phyloP scores from a whole-genome alignment of 2,797 vertebrate genomes.

The Gorsachius magnificus region DNA sequence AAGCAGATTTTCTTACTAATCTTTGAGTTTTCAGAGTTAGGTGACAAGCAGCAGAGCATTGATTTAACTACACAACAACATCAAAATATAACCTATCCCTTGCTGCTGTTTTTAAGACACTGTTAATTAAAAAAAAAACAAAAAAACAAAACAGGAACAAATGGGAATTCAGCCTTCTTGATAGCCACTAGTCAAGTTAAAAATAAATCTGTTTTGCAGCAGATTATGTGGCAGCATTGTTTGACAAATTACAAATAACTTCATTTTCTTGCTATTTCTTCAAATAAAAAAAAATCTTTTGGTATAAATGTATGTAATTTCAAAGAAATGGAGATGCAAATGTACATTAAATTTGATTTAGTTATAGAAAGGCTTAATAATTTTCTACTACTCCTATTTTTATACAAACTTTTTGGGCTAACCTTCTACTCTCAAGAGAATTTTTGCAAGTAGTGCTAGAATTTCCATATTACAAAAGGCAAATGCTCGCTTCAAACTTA shows the following conservation, averaged over 20 bases:
- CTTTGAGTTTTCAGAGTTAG: background rate
- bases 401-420: background rate
- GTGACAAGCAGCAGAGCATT: background rate
- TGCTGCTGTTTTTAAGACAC: background rate
- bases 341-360: background rate
- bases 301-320: background rate
- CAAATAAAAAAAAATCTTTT: background rate
- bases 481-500: conserved; percentile 4
- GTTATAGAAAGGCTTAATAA: conserved; percentile 21
- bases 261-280: background rate
- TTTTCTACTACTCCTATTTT: background rate
- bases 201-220: conserved; percentile 14
- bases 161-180: background rate
- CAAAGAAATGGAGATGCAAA: background rate
- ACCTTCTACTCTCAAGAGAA: background rate
- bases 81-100: background rate
- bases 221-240: background rate
- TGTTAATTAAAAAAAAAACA: background rate
- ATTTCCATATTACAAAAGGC: background rate
- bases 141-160: background rate
- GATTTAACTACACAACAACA: background rate
- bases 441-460: background rate
- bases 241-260: conserved; percentile 5
- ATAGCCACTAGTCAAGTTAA: background rate
- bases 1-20: background rate